A percentile compares a stretch with the other conserved stretches of the same genome.
Conservation (phyloP, 92 coral and sea anemone species). For the Heliopora coerulea region DNA sequence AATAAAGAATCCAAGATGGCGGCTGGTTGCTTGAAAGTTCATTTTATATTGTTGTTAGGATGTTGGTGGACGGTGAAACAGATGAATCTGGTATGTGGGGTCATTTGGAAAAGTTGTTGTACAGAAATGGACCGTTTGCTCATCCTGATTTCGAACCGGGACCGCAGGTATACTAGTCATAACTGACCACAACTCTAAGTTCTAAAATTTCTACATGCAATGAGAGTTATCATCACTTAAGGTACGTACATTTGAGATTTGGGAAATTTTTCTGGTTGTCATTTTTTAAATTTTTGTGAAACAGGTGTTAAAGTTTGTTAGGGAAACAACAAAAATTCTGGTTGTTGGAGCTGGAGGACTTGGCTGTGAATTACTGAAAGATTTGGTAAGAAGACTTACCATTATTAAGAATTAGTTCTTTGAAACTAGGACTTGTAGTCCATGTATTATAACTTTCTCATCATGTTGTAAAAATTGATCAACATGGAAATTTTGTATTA, state of each 20-base stretch:
- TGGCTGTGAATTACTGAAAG: conserved; percentile 93
- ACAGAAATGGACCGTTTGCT: conserved; percentile 90
- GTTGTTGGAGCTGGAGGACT: conserved; percentile 99
- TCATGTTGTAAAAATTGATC: too few relatives aligned
- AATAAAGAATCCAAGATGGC: not conserved
- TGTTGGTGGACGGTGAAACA: conserved; percentile 51
- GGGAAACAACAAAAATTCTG: conserved; percentile 75
- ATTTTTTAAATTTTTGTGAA: too few relatives aligned
- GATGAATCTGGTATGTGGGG: conserved; percentile 84
- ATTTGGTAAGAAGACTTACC: conserved; percentile 59
- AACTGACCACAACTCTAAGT: not conserved
- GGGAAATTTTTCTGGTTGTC: too few relatives aligned
- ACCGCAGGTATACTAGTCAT: conserved; percentile 60
- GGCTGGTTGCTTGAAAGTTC: not conserved
- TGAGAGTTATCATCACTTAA: too few relatives aligned
- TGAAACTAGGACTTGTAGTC: too few relatives aligned
- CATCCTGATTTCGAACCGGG: conserved; percentile 98
- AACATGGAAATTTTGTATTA: too few relatives aligned
- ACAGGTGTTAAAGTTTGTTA: conserved; percentile 82
- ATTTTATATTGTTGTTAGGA: conserved; percentile 14
- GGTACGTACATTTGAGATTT: too few relatives aligned
- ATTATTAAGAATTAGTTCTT: too few relatives aligned
- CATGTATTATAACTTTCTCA: too few relatives aligned
- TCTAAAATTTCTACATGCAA: not conserved
- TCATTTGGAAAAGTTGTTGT: conserved; percentile 75